Evolutionary conservation across 2,888 invertebrate species (phyloP).

Genomic region (Polydrusus tereticollis): DNA sequence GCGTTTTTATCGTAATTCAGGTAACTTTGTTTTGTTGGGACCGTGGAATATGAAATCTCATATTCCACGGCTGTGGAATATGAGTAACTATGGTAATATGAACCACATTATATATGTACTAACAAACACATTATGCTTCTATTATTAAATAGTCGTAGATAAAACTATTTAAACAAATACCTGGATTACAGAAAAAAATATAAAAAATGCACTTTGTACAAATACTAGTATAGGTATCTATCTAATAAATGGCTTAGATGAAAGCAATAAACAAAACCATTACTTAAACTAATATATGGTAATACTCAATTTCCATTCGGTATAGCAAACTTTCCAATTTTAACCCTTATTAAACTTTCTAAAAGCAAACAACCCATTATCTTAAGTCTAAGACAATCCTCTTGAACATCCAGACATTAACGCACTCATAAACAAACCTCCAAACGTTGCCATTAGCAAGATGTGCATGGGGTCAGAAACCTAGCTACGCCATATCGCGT

Average conservation of each 20-base stretch:
- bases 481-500: constrained; percentile 12
- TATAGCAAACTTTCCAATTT: constrained; percentile 20
- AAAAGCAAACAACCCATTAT: constrained; percentile 44
- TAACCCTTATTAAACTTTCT: constrained; percentile 38
- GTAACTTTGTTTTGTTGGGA: too few relatives aligned
- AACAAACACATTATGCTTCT: too few relatives aligned
- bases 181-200: too few relatives aligned
- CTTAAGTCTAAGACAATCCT: constrained; percentile 46
- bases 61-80: too few relatives aligned
- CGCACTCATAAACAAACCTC: constrained; percentile 49
- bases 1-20: too few relatives aligned
- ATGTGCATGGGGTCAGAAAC: constrained; percentile 42
- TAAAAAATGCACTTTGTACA: too few relatives aligned
- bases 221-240: too few relatives aligned
- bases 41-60: too few relatives aligned
- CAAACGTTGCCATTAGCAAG: constrained; percentile 44
- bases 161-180: too few relatives aligned
- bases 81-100: too few relatives aligned
- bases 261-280: neutral
- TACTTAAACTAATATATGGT: neutral
- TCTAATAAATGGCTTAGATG: neutral
- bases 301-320: constrained; percentile 24
- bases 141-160: too few relatives aligned
- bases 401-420: constrained; percentile 49
- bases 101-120: too few relatives aligned